phyloP scores from a whole-genome alignment of 2,888 invertebrate genomes.

The Augochlorella aurata region DNA sequence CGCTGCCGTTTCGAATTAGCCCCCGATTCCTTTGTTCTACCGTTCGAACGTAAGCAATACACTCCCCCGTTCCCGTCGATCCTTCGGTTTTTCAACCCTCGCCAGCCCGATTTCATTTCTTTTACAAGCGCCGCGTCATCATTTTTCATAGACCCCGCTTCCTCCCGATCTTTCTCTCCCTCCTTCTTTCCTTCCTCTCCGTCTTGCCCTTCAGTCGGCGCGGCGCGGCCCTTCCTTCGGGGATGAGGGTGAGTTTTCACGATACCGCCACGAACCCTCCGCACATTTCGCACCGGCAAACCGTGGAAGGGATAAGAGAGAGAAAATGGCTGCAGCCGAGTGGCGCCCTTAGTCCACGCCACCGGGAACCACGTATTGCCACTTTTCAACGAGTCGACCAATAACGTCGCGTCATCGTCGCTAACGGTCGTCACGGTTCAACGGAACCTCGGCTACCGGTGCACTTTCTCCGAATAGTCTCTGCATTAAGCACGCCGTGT shows the following conservation, averaged over 20 bases:
- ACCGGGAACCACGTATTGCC: conserved; percentile 60
- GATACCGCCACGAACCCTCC: conserved; percentile 58
- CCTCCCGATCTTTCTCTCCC: conserved; percentile 22
- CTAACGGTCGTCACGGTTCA: conserved; percentile 50
- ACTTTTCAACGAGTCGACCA: conserved; percentile 62
- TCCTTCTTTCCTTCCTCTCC: not conserved
- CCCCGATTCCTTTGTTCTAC: conserved; percentile 54
- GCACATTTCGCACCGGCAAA: conserved; percentile 62
- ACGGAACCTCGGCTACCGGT: not conserved
- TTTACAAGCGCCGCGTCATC: conserved; percentile 80
- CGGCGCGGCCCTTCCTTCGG: conserved; percentile 26
- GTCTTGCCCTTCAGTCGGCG: not conserved
- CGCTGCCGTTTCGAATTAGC: conserved; percentile 64
- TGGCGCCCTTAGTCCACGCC: conserved; percentile 65
- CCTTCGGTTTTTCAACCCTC: conserved; percentile 65
- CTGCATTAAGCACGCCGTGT: not conserved
- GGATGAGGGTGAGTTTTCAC: conserved; percentile 64
- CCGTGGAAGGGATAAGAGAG: conserved; percentile 44
- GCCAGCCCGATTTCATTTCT: conserved; percentile 79
- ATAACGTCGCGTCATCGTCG: conserved; percentile 64
- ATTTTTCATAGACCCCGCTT: conserved; percentile 79
- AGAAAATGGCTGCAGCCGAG: conserved; percentile 35
- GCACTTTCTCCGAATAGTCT: not conserved
- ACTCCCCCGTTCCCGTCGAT: conserved; percentile 44
- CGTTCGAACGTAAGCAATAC: conserved; percentile 45